Percentiles rank a stretch among this genome's conserved stretches.
Conservation (phyloP, 2,888 invertebrate genomes). For the Lithophane semibrunnea region DNA sequence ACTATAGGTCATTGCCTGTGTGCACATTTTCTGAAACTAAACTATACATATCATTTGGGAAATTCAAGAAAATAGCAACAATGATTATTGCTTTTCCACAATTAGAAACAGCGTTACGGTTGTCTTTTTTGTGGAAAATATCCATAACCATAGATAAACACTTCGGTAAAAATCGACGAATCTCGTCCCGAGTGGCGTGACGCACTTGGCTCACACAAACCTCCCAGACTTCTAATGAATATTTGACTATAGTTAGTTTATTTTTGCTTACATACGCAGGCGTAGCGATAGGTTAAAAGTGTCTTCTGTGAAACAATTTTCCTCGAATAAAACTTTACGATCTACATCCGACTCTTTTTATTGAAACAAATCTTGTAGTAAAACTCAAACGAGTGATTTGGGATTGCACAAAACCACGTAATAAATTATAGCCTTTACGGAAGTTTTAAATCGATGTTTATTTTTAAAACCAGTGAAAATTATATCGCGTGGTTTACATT, state of each 20-base stretch:
- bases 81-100: constrained; percentile 7
- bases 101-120: constrained; percentile 6
- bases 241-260: constrained; percentile 49
- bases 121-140: constrained; percentile 6
- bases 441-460: constrained; percentile 32
- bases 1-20: not conserved
- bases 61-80: constrained; percentile 10
- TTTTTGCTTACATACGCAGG: constrained; percentile 43
- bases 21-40: not conserved
- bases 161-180: constrained; percentile 47
- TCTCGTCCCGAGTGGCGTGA: constrained; percentile 59
- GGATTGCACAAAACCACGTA: constrained; percentile 37
- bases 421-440: constrained; percentile 35
- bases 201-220: constrained; percentile 73
- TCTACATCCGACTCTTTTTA: constrained; percentile 30
- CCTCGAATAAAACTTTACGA: constrained; percentile 41
- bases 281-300: constrained; percentile 42
- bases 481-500: constrained; percentile 20
- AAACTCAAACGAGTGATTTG: constrained; percentile 20
- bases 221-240: constrained; percentile 48
- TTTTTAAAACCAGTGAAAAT: constrained; percentile 32
- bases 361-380: constrained; percentile 44
- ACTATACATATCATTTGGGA: not conserved
- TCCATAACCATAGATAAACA: constrained; percentile 29
- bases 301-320: constrained; percentile 40